phyloP scores from a whole-genome alignment of 2,113 vertebrate species.

The Nymphicus hollandicus region DNA sequence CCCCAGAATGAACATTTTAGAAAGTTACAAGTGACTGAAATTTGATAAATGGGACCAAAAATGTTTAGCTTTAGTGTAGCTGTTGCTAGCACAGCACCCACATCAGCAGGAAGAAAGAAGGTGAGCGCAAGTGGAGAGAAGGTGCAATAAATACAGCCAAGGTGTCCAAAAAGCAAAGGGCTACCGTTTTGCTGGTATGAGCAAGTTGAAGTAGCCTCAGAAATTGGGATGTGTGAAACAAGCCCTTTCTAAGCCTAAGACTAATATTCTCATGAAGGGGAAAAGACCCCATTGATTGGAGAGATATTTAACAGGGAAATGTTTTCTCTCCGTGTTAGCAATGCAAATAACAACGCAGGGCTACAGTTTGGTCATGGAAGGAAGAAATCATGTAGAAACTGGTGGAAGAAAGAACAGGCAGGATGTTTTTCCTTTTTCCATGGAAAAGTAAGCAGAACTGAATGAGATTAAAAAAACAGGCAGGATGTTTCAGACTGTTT shows the following conservation, averaged over 20 bases:
- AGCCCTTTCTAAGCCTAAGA: neutral
- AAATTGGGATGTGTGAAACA: neutral
- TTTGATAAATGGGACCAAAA: neutral
- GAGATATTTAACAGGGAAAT: neutral
- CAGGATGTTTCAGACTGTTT: neutral
- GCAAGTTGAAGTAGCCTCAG: neutral
- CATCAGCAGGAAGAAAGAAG: neutral
- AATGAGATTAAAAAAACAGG: neutral
- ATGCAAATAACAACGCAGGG: neutral
- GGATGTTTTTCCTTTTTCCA: neutral
- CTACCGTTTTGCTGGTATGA: neutral
- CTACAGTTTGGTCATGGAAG: neutral
- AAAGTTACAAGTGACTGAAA: neutral
- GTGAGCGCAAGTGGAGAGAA: neutral
- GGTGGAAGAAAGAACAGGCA: neutral
- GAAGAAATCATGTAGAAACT: neutral
- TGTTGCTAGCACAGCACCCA: neutral
- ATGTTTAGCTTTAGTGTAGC: neutral
- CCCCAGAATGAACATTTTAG: neutral
- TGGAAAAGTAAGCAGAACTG: neutral
- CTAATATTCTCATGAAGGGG: neutral
- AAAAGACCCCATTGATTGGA: neutral
- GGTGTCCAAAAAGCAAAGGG: neutral
- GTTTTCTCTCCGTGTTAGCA: neutral
- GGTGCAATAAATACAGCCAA: neutral